phyloP scores from a whole-genome alignment of 2,888 invertebrate species.

The Aspidapion aeneum region DNA sequence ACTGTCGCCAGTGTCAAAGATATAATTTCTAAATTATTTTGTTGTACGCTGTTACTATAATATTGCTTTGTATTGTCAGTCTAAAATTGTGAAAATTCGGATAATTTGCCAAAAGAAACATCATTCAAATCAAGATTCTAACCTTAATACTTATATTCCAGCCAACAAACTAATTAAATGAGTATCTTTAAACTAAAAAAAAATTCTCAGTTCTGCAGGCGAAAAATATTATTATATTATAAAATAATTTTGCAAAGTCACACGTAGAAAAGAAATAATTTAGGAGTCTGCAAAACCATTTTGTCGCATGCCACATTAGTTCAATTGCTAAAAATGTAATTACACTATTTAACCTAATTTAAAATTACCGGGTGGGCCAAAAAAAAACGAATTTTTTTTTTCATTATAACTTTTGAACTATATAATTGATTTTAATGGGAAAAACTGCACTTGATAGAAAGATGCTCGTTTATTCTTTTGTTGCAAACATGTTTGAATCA shows the following conservation, averaged over 20 bases:
- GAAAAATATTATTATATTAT: not conserved
- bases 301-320: not conserved
- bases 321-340: not conserved
- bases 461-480: no score
- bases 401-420: no score
- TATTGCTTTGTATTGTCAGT: constrained; percentile 47
- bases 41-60: constrained; percentile 35
- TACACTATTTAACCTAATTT: no score
- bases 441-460: no score
- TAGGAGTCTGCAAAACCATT: not conserved
- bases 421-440: no score
- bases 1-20: no score
- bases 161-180: constrained; percentile 27
- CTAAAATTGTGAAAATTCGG: constrained; percentile 45
- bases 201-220: not conserved
- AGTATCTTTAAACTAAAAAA: constrained; percentile 34
- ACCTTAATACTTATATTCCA: not conserved
- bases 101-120: constrained; percentile 29
- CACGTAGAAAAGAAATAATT: no score
- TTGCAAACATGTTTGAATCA: no score
- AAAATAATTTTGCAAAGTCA: not conserved
- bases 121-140: not conserved
- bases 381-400: no score
- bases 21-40: constrained; percentile 15
- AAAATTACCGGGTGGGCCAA: no score